These are phyloP conservation scores for Deroplatys truncata DNA, from an alignment of 2,888 invertebrate genomes.

Conservation along the genomic window DNA sequence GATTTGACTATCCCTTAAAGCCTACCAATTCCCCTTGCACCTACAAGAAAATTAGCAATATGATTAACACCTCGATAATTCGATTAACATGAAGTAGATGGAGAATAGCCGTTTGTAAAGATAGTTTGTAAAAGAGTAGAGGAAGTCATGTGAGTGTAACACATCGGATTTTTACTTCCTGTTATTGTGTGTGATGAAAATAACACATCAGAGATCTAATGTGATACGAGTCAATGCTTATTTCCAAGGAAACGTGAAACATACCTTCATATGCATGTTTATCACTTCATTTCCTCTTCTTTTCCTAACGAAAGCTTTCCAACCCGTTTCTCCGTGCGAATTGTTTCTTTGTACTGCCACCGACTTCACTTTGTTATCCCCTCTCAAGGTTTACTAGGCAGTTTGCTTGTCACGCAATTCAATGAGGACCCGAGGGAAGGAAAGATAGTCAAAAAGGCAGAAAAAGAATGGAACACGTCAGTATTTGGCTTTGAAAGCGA, in stretches of 20 bases:
- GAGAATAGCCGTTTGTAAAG: no score
- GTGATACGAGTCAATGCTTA: background rate
- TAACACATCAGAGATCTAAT: background rate
- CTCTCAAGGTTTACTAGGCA: background rate
- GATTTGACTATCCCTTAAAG: no score
- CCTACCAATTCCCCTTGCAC: no score
- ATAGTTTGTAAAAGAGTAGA: no score
- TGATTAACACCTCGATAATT: no score
- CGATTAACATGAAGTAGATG: no score
- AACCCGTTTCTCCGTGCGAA: background rate
- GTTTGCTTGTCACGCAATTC: background rate
- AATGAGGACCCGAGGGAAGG: background rate
- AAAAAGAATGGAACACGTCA: background rate
- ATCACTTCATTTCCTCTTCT: background rate
- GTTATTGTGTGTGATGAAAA: no score
- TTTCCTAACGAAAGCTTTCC: background rate
- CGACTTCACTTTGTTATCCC: background rate
- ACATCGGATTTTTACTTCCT: no score
- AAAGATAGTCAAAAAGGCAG: background rate
- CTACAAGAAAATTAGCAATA: no score
- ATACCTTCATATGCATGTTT: background rate
- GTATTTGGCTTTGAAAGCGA: background rate
- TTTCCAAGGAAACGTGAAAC: background rate
- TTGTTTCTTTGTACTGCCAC: background rate
- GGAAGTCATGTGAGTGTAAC: no score